A percentile compares a stretch with the other conserved stretches of the same genome.
Conservation (phyloP, 1,140 invertebrate genomes). For the Drosophila pseudoananassae region DNA sequence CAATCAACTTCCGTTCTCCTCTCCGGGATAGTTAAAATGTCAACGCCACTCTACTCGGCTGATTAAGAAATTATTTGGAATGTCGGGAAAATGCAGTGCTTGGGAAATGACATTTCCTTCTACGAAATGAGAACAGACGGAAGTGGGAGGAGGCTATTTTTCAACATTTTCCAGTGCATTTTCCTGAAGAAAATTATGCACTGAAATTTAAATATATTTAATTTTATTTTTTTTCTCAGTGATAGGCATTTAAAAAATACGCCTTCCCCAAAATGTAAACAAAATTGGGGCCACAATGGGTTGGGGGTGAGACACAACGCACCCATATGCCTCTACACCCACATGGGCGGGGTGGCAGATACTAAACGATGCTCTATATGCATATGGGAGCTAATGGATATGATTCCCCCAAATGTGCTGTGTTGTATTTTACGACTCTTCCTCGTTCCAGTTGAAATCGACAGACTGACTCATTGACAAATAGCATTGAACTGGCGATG, state of each 20-base stretch:
- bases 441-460: slow-evolving; percentile 24
- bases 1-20: slow-evolving; percentile 45
- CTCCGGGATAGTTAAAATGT: slow-evolving; percentile 44
- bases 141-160: slow-evolving; percentile 18
- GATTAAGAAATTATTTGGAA: slow-evolving; percentile 40
- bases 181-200: slow-evolving; percentile 36
- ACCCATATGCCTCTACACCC: slow-evolving; percentile 17
- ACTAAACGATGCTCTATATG: slow-evolving; percentile 39
- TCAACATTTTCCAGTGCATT: slow-evolving; percentile 30
- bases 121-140: slow-evolving; percentile 26
- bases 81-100: slow-evolving; percentile 30
- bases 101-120: slow-evolving; percentile 19
- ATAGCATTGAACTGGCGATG: slow-evolving; percentile 66
- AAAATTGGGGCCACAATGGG: slow-evolving; percentile 64
- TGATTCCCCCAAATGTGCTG: slow-evolving; percentile 38
- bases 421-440: slow-evolving; percentile 36
- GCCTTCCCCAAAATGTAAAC: slow-evolving; percentile 47
- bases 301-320: slow-evolving; percentile 10
- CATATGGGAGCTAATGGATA: slow-evolving; percentile 49
- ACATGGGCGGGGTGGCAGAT: slow-evolving; percentile 31
- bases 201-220: slow-evolving; percentile 1
- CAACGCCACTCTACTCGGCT: slow-evolving; percentile 18
- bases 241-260: slow-evolving; percentile 10
- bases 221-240: slow-evolving; percentile 29
- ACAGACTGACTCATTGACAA: slow-evolving; percentile 69